These are phyloP conservation scores for Bubo bubo DNA, from an alignment of 2,113 vertebrate species.

Conservation along the genomic window DNA sequence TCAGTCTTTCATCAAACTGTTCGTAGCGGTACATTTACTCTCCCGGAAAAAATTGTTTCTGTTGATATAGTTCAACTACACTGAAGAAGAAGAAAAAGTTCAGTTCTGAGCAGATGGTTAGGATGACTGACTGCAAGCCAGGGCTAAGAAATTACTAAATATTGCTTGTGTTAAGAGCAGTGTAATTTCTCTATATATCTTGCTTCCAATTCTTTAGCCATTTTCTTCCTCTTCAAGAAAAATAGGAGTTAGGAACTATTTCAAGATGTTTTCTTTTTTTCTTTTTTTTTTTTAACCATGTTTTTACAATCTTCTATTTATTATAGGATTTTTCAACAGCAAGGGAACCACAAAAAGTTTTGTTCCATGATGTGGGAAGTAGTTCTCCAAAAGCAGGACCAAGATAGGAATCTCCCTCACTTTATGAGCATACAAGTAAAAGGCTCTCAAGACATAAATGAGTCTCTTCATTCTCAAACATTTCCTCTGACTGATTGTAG, in stretches of 20 bases:
- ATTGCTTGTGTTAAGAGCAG: conserved; percentile 13
- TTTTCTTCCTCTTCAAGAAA: not conserved
- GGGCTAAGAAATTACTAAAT: conserved; percentile 32
- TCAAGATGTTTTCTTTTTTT: not conserved
- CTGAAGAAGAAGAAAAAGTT: conserved; percentile 61
- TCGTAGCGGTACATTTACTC: conserved; percentile 40
- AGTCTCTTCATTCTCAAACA: not conserved
- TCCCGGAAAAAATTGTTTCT: conserved; percentile 54
- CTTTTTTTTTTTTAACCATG: not conserved
- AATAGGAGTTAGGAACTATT: not conserved
- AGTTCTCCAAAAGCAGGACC: not conserved
- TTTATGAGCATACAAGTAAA: not conserved
- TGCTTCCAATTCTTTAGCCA: not conserved
- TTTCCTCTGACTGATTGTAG: not conserved
- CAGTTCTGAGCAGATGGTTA: conserved; percentile 49
- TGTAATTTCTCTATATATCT: conserved; percentile 14
- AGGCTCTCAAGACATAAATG: not conserved
- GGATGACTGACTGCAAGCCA: conserved; percentile 46
- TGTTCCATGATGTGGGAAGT: not conserved
- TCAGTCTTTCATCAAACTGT: conserved; percentile 40
- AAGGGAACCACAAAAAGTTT: not conserved
- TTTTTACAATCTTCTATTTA: not conserved
- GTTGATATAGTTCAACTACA: conserved; percentile 63
- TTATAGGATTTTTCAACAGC: not conserved
- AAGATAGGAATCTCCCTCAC: not conserved